These are phyloP conservation scores for Allygus modestus DNA, from an alignment of 2,888 invertebrate species.

Conservation along the genomic window DNA sequence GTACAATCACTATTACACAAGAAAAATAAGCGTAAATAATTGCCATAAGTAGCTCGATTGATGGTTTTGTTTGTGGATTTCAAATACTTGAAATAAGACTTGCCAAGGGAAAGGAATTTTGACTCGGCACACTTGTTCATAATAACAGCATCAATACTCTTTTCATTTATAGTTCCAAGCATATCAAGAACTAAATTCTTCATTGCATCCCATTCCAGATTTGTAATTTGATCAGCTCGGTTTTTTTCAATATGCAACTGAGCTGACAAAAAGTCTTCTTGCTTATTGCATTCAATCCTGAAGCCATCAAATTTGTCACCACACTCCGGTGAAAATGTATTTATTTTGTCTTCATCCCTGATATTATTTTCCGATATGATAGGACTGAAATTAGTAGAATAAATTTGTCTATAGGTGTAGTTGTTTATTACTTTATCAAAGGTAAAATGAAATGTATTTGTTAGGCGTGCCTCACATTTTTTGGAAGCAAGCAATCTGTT, in stretches of 20 bases:
- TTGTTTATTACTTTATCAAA: background rate
- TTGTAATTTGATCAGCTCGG: background rate
- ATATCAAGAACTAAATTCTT: background rate
- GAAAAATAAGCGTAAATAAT: slow-evolving; percentile 78
- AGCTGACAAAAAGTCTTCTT: background rate
- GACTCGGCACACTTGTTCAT: slow-evolving; percentile 59
- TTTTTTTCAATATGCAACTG: background rate
- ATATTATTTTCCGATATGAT: background rate
- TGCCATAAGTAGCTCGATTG: slow-evolving; percentile 79
- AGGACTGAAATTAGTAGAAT: background rate
- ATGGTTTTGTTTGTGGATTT: slow-evolving; percentile 75
- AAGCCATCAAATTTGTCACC: background rate
- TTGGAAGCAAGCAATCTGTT: background rate
- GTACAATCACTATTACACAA: slow-evolving; percentile 72
- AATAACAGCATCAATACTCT: slow-evolving; percentile 65
- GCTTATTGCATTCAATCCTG: background rate
- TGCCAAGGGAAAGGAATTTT: slow-evolving; percentile 75
- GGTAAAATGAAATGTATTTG: background rate
- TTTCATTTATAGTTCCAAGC: slow-evolving; percentile 23
- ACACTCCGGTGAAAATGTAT: background rate
- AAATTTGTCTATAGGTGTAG: background rate
- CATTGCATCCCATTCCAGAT: background rate
- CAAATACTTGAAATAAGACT: slow-evolving; percentile 80
- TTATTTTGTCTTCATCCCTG: background rate
- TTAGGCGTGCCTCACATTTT: background rate